A percentile compares a stretch with the other conserved stretches of the same genome.
Evolutionary conservation across 64 coral and sea anemone genomes (phyloP).

Genomic region (Pocillopora damicornis): DNA sequence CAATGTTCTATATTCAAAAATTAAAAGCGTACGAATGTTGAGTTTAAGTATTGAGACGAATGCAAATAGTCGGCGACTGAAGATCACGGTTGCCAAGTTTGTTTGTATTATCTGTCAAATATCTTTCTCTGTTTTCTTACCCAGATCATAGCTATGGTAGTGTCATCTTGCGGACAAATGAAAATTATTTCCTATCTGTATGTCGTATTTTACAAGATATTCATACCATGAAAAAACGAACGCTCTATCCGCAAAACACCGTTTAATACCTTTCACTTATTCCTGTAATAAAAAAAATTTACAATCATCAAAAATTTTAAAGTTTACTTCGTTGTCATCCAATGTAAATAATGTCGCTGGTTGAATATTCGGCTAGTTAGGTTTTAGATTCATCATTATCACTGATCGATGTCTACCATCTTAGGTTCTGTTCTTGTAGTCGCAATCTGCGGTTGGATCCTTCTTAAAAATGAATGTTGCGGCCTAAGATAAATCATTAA

Average conservation of each 20-base stretch:
- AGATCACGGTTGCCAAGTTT: background rate
- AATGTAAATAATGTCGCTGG: background rate
- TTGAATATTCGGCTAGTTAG: background rate
- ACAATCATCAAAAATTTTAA: background rate
- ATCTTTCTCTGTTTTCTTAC: background rate
- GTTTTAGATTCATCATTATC: background rate
- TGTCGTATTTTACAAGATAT: background rate
- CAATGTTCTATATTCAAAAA: background rate
- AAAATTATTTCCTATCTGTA: background rate
- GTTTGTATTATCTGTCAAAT: background rate
- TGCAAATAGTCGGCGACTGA: background rate
- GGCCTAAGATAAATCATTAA: conserved; percentile 7
- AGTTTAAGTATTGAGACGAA: background rate
- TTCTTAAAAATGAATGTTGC: background rate
- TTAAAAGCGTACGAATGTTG: background rate
- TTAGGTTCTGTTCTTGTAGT: background rate
- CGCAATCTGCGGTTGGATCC: background rate
- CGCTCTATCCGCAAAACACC: no score
- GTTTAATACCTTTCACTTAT: no score
- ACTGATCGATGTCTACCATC: background rate
- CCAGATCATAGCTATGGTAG: background rate
- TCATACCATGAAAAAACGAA: no score
- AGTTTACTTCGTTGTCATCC: background rate
- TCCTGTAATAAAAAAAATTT: no score
- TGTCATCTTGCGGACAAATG: background rate